Conservation (phyloP, 2,888 invertebrate genomes). For the Girardia tigrina region DNA sequence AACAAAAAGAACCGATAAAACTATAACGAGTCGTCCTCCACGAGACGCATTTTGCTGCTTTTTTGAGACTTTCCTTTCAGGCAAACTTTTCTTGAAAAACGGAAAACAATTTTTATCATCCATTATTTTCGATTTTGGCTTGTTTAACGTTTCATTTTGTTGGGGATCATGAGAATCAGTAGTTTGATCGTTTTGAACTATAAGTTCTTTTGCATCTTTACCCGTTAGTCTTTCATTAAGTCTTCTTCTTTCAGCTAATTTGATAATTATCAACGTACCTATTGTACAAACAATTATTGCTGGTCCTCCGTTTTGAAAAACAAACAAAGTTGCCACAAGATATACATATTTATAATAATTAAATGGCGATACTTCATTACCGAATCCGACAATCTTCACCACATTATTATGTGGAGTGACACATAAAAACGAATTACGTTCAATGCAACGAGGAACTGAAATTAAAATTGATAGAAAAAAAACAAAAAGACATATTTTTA, state of each 20-base stretch:
- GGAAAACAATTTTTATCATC: background rate
- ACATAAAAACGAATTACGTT: background rate
- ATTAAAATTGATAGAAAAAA: background rate
- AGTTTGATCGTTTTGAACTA: background rate
- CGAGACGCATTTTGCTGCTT: background rate
- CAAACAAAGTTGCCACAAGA: background rate
- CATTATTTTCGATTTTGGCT: no score
- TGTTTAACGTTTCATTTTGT: no score
- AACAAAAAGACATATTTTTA: background rate
- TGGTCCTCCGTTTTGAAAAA: conserved; percentile 3
- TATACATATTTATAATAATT: background rate
- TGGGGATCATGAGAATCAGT: no score
- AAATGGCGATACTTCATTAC: background rate
- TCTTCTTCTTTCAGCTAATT: background rate
- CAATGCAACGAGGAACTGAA: background rate
- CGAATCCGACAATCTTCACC: background rate
- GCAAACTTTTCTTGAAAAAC: background rate
- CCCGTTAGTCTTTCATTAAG: background rate
- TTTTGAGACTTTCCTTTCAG: background rate
- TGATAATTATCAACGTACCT: background rate
- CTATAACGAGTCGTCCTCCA: background rate
- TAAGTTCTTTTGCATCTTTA: background rate
- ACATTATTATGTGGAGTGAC: background rate
- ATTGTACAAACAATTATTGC: conserved; percentile 4
- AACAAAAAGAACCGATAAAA: background rate